phyloP scores from a whole-genome alignment of 2,888 invertebrate genomes.

The Tetragonula carbonaria region DNA sequence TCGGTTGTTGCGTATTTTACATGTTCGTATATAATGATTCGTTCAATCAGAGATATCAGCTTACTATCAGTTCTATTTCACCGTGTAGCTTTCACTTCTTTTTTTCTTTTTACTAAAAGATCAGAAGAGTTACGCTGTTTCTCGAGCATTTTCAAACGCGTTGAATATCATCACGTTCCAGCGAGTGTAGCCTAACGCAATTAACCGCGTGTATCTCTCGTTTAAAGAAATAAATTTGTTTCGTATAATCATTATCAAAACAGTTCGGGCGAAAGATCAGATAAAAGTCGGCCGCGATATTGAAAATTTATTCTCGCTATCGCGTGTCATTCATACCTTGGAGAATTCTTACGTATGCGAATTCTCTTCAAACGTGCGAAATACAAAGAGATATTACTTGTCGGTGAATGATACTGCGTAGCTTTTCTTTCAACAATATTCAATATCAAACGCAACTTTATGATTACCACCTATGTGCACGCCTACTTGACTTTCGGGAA shows the following conservation, averaged over 20 bases:
- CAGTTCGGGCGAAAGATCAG: background rate
- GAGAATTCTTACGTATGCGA: background rate
- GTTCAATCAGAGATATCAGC: background rate
- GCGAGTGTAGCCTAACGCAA: slow-evolving; percentile 4
- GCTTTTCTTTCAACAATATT: no score
- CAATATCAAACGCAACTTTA: no score
- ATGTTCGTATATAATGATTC: background rate
- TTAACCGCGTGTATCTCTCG: slow-evolving; percentile 9
- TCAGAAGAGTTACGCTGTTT: background rate
- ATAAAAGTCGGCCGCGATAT: background rate
- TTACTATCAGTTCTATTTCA: background rate
- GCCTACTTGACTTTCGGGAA: no score
- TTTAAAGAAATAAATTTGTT: slow-evolving; percentile 16
- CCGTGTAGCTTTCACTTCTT: no score
- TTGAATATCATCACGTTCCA: background rate
- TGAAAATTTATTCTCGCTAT: background rate
- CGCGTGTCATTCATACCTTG: background rate
- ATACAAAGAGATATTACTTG: no score
- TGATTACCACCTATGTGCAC: no score
- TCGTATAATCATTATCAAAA: slow-evolving; percentile 6
- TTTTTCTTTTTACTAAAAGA: background rate
- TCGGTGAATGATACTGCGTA: no score
- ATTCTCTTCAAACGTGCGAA: no score
- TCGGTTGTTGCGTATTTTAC: no score
- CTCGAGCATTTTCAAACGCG: background rate